phyloP scores from a whole-genome alignment of 2,113 vertebrate species.

The Ailuropoda melanoleuca region DNA sequence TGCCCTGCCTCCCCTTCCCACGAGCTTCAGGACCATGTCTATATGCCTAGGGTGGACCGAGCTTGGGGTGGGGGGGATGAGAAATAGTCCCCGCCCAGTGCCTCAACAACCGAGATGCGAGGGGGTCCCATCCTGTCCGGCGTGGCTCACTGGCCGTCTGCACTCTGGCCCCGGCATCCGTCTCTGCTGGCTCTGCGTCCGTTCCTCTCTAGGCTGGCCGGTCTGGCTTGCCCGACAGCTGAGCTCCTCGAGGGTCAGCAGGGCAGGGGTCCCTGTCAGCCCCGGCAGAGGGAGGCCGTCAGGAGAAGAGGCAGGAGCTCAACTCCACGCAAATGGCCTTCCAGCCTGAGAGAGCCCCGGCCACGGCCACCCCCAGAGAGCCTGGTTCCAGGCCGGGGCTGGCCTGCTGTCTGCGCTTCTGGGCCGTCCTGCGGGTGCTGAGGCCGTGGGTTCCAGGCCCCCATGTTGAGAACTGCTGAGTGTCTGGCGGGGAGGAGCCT shows the following conservation, averaged over 20 bases:
- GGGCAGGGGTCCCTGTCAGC: neutral
- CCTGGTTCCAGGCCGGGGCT: neutral
- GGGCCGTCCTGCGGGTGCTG: neutral
- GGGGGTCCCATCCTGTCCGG: neutral
- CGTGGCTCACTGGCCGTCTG: neutral
- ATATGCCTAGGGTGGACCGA: neutral
- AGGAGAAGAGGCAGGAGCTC: neutral
- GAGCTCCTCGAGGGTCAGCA: neutral
- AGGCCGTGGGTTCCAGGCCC: neutral
- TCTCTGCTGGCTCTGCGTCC: neutral
- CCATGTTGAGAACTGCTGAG: neutral
- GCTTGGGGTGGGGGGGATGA: neutral
- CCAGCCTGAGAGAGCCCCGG: neutral
- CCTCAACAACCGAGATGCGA: neutral
- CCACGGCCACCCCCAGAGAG: rapidly evolving
- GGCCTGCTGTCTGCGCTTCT: neutral
- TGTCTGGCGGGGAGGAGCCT: neutral
- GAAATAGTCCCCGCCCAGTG: neutral
- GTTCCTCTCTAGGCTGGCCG: neutral
- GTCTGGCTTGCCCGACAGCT: neutral
- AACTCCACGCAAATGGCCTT: neutral
- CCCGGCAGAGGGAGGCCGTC: neutral
- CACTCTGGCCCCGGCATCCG: neutral
- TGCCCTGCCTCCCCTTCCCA: neutral
- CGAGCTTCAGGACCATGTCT: neutral